Evolutionary conservation across 2,113 vertebrate genomes (phyloP).

Genomic region (Rhagologus leucostigma): DNA sequence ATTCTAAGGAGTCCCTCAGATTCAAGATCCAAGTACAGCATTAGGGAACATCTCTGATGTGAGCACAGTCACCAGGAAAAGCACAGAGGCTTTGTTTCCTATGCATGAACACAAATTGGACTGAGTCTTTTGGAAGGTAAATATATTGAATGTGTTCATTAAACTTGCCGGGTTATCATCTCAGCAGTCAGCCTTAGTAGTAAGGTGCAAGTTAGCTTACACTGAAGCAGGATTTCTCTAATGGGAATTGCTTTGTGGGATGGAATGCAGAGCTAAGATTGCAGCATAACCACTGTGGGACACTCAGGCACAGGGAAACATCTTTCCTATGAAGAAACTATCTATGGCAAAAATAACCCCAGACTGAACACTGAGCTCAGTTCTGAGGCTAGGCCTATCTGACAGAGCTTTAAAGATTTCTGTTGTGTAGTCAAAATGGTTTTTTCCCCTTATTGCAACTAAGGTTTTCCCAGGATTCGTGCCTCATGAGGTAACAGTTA

Average conservation of each 20-base stretch:
- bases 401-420: not conserved
- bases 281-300: not conserved
- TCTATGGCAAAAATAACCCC: not conserved
- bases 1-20: not conserved
- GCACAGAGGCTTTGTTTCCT: not conserved
- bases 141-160: not conserved
- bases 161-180: not conserved
- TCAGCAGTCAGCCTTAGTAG: not conserved
- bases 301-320: not conserved
- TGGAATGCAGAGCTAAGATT: not conserved
- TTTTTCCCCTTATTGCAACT: not conserved
- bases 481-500: not conserved
- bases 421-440: not conserved
- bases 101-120: not conserved
- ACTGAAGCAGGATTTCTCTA: not conserved
- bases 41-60: not conserved
- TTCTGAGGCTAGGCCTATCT: not conserved
- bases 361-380: not conserved
- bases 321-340: not conserved
- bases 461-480: not conserved
- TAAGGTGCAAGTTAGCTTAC: not conserved
- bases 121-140: not conserved
- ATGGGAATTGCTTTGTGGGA: not conserved
- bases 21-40: not conserved
- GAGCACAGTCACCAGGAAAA: not conserved